Evolutionary conservation across 1,140 invertebrate genomes (phyloP).

Genomic region (Drosophila tristis): DNA sequence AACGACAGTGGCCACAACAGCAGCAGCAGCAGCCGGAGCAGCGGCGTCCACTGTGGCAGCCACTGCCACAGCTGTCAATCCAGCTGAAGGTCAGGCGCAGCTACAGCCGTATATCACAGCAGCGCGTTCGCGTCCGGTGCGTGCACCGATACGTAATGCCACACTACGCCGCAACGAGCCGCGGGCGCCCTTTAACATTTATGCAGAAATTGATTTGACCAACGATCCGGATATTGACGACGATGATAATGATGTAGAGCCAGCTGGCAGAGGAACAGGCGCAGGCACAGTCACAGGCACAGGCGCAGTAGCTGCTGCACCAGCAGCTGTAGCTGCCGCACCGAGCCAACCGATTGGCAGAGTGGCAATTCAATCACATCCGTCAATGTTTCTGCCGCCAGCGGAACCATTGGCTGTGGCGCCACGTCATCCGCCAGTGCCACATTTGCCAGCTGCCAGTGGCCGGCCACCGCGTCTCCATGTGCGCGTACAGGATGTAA

Average conservation of each 20-base stretch:
- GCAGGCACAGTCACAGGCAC: not conserved
- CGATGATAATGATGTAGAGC: not conserved
- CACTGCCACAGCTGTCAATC: not conserved
- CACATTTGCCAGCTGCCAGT: slow-evolving; percentile 29
- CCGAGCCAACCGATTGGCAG: too few relatives aligned
- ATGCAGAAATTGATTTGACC: slow-evolving; percentile 68
- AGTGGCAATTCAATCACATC: too few relatives aligned
- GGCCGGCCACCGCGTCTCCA: too few relatives aligned
- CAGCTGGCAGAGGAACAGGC: not conserved
- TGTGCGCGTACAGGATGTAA: too few relatives aligned
- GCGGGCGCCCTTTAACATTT: slow-evolving; percentile 56
- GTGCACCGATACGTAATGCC: slow-evolving; percentile 1
- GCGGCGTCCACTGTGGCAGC: slow-evolving; percentile 5
- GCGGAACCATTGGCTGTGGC: too few relatives aligned
- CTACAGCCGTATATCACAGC: too few relatives aligned
- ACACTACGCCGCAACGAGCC: slow-evolving; percentile 39
- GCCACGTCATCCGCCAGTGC: slow-evolving; percentile 46
- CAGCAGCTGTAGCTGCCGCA: not conserved
- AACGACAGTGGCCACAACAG: not conserved
- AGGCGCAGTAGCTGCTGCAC: not conserved
- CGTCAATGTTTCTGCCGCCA: too few relatives aligned
- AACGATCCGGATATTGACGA: slow-evolving; percentile 49
- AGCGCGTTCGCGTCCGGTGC: not conserved
- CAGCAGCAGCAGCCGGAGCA: not conserved
- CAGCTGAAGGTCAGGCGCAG: too few relatives aligned